These are phyloP conservation scores for Eristalinus sepulchralis DNA, from an alignment of 2,888 invertebrate species.

Conservation along the genomic window DNA sequence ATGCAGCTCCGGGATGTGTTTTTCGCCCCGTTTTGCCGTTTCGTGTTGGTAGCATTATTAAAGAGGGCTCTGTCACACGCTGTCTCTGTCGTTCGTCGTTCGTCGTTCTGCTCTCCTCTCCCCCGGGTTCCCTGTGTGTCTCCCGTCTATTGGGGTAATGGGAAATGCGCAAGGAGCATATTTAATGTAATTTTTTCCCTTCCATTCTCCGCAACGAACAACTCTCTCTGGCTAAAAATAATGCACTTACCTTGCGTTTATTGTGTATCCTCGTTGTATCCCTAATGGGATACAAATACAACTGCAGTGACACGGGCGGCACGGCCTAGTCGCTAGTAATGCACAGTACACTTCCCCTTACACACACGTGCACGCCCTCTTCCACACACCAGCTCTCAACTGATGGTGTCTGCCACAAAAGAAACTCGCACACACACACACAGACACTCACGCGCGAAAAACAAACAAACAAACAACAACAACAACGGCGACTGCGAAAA, in stretches of 20 bases:
- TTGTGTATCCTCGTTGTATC: conserved; percentile 66
- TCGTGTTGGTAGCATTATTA: not conserved
- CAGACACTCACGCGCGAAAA: conserved; percentile 10
- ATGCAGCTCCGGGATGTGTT: not conserved
- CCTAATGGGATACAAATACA: conserved; percentile 60
- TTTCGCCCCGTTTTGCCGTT: no score
- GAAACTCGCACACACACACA: conserved; percentile 14
- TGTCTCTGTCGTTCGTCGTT: not conserved
- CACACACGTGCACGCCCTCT: no score
- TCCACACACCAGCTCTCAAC: not conserved
- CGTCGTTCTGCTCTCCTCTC: no score
- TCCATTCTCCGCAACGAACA: conserved; percentile 6
- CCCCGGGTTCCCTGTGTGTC: not conserved
- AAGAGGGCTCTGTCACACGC: not conserved
- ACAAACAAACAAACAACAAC: conserved; percentile 12
- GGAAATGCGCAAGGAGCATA: conserved; percentile 46
- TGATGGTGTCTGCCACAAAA: not conserved
- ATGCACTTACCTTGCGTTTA: conserved; percentile 69
- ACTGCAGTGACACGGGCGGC: not conserved
- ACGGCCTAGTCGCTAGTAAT: not conserved
- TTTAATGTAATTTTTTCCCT: conserved; percentile 48
- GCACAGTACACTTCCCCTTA: not conserved
- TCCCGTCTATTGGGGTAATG: conserved; percentile 10
- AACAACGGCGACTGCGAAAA: not conserved
- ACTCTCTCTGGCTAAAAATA: conserved; percentile 52